phyloP scores from a whole-genome alignment of 1,140 invertebrate species.

The Listronotus bonariensis region DNA sequence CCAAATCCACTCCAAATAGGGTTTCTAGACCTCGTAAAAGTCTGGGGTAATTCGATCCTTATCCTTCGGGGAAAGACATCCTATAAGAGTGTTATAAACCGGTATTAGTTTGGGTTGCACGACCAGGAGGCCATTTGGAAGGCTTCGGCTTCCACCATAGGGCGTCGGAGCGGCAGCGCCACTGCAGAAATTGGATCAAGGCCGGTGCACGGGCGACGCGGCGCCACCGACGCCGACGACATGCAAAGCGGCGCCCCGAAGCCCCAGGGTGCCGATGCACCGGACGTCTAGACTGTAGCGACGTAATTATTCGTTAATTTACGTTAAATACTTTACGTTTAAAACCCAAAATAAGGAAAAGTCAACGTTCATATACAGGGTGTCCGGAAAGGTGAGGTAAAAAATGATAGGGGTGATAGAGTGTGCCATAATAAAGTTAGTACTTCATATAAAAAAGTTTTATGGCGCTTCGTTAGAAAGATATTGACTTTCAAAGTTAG shows the following conservation, averaged over 20 bases:
- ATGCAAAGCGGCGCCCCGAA: slow-evolving; percentile 1
- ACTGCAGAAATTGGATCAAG: slow-evolving; percentile 10
- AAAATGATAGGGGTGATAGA: too few species aligned
- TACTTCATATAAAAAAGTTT: too few species aligned
- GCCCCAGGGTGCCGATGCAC: not conserved
- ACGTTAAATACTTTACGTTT: too few species aligned
- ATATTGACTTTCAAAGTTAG: too few species aligned
- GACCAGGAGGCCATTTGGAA: too few species aligned
- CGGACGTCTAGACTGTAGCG: not conserved
- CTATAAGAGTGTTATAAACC: slow-evolving; percentile 5
- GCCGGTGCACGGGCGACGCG: slow-evolving; percentile 3
- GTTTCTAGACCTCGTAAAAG: slow-evolving; percentile 3
- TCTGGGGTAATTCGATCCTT: slow-evolving; percentile 1
- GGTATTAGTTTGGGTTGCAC: not conserved
- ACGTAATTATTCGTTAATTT: not conserved
- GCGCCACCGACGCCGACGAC: not conserved
- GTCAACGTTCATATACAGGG: too few species aligned
- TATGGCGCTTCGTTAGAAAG: too few species aligned
- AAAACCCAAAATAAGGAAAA: too few species aligned
- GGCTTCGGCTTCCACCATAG: not conserved
- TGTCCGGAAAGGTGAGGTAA: too few species aligned
- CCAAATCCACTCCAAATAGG: not conserved
- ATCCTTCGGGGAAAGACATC: not conserved
- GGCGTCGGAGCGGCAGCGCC: not conserved
- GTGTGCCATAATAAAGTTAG: too few species aligned